Evolutionary conservation across 1,140 invertebrate species (phyloP).

Genomic region (Drosophila willistoni): DNA sequence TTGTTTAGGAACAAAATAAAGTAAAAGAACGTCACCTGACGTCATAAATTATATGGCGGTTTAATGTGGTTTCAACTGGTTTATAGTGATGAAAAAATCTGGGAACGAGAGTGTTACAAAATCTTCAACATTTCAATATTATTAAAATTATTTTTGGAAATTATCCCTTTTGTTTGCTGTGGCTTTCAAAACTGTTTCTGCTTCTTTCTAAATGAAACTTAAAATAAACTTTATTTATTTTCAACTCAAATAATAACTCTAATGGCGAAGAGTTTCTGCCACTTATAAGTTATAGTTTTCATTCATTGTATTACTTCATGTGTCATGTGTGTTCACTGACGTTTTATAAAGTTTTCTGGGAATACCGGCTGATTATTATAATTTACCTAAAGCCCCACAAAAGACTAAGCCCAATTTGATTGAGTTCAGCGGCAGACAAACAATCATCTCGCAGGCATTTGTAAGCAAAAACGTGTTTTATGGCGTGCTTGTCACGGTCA

Average conservation of each 20-base stretch:
- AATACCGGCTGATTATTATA: constrained; percentile 1
- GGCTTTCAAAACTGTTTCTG: too few relatives aligned
- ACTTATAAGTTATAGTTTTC: too few relatives aligned
- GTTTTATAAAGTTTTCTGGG: neutral
- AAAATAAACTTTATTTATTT: too few relatives aligned
- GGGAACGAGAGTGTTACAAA: too few relatives aligned
- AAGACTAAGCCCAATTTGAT: neutral
- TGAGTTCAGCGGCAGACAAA: constrained; percentile 6
- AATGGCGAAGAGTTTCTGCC: too few relatives aligned
- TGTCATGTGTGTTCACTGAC: too few relatives aligned
- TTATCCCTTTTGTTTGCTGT: too few relatives aligned
- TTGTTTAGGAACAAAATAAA: neutral
- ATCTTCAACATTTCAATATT: too few relatives aligned
- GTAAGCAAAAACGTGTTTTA: constrained; percentile 26
- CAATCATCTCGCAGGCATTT: neutral
- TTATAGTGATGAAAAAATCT: neutral
- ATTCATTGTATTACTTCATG: too few relatives aligned
- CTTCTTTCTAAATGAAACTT: too few relatives aligned
- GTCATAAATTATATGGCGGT: neutral
- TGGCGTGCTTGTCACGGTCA: constrained; percentile 21
- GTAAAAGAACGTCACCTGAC: neutral
- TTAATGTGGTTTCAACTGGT: constrained; percentile 3
- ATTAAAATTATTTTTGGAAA: too few relatives aligned
- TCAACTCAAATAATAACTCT: too few relatives aligned
- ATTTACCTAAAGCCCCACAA: neutral